These are phyloP conservation scores for Thalassarche chlororhynchos DNA, from an alignment of 2,113 vertebrate species.

Conservation along the genomic window DNA sequence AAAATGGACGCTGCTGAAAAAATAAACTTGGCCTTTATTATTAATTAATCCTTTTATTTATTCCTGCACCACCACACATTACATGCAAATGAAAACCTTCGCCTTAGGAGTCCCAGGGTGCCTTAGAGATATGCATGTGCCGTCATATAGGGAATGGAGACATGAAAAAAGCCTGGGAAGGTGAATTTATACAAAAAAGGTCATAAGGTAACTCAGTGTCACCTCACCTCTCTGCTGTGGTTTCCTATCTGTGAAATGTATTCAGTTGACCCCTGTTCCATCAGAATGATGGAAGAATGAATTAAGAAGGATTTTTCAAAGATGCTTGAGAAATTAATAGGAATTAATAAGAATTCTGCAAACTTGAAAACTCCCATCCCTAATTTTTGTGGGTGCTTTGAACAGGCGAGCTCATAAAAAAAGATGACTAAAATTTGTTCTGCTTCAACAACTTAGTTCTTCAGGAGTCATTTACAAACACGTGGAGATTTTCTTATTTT, in stretches of 20 bases:
- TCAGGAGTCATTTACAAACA: neutral
- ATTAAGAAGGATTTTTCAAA: neutral
- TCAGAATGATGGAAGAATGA: neutral
- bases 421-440: neutral
- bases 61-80: neutral
- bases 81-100: neutral
- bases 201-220: neutral
- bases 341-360: neutral
- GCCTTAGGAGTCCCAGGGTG: neutral
- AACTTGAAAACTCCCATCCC: neutral
- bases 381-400: neutral
- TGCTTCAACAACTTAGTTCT: neutral
- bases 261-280: neutral
- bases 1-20: neutral
- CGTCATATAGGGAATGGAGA: rapidly evolving
- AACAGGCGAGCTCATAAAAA: neutral
- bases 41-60: neutral
- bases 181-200: neutral
- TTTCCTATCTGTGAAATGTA: neutral
- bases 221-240: neutral
- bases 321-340: neutral
- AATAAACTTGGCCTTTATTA: neutral
- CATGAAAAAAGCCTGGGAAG: neutral
- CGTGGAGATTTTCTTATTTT: neutral
- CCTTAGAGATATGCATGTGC: rapidly evolving